Evolutionary conservation across 2,888 invertebrate species (phyloP).

Genomic region (Leptodirus hochenwartii): DNA sequence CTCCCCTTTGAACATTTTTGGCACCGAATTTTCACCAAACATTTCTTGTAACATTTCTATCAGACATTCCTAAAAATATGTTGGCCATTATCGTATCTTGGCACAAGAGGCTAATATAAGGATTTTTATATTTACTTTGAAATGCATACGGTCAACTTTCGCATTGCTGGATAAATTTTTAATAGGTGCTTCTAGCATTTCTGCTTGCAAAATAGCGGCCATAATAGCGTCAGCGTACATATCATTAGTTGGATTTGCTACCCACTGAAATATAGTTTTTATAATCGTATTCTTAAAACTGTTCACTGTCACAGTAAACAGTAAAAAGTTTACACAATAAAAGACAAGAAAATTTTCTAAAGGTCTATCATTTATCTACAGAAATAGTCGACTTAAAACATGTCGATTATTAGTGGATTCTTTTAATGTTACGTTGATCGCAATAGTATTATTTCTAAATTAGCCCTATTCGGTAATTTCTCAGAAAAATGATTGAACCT

Average conservation of each 20-base stretch:
- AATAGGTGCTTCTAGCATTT: conserved; percentile 42
- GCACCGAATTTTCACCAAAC: conserved; percentile 87
- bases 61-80: conserved; percentile 48
- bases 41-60: conserved; percentile 85
- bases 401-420: background rate
- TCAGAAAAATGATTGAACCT: conserved; percentile 6
- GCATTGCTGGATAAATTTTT: conserved; percentile 38
- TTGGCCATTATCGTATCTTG: conserved; percentile 1
- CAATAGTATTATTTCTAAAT: too few species aligned
- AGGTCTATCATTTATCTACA: conserved; percentile 1
- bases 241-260: conserved; percentile 86
- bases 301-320: background rate
- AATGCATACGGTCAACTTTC: conserved; percentile 80
- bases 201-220: conserved; percentile 72
- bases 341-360: conserved; percentile 5
- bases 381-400: conserved; percentile 4
- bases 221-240: conserved; percentile 96
- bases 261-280: conserved; percentile 75
- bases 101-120: background rate
- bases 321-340: conserved; percentile 5
- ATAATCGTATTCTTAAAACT: too few species aligned
- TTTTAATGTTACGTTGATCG: conserved; percentile 1
- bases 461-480: too few species aligned
- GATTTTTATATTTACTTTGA: conserved; percentile 39
- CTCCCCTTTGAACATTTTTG: conserved; percentile 86